Conservation (phyloP, 2,113 vertebrate genomes). For the Pituophis catenifer region DNA sequence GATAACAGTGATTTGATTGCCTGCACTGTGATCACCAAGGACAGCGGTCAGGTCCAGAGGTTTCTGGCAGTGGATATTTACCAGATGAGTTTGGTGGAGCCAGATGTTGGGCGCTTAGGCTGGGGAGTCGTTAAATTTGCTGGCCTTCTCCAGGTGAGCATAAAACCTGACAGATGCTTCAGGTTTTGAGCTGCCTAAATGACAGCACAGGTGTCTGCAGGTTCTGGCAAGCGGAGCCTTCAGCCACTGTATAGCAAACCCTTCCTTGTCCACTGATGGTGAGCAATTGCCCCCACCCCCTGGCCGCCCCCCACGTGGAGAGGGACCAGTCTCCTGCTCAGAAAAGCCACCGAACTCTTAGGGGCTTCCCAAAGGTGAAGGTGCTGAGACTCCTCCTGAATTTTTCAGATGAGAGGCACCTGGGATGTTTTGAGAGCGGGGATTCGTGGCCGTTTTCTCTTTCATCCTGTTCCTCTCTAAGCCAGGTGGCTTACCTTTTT, state of each 20-base stretch:
- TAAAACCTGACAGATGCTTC: no score
- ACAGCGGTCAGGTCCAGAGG: conserved; percentile 88
- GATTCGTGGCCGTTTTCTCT: background rate
- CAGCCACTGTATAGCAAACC: background rate
- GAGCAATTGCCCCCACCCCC: no score
- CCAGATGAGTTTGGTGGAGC: conserved; percentile 98
- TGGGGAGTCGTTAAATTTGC: conserved; percentile 98
- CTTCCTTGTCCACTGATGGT: background rate
- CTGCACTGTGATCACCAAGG: conserved; percentile 93
- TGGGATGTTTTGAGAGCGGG: background rate
- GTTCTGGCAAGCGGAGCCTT: background rate
- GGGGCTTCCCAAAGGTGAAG: background rate
- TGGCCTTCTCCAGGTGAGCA: conserved; percentile 87
- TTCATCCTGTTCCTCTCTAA: background rate
- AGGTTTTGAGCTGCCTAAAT: background rate
- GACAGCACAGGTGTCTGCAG: no score
- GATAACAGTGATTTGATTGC: conserved; percentile 98
- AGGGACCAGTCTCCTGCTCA: background rate
- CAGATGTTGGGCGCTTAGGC: conserved; percentile 90
- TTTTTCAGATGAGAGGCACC: background rate
- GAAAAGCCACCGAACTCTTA: background rate
- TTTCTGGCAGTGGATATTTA: conserved; percentile 97
- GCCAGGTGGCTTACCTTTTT: background rate
- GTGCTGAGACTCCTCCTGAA: background rate
- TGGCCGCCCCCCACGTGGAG: no score